A percentile compares a stretch with the other conserved stretches of the same genome.
These are phyloP conservation scores for Megastigmus dorsalis DNA, from an alignment of 2,888 invertebrate species.

Conservation along the genomic window DNA sequence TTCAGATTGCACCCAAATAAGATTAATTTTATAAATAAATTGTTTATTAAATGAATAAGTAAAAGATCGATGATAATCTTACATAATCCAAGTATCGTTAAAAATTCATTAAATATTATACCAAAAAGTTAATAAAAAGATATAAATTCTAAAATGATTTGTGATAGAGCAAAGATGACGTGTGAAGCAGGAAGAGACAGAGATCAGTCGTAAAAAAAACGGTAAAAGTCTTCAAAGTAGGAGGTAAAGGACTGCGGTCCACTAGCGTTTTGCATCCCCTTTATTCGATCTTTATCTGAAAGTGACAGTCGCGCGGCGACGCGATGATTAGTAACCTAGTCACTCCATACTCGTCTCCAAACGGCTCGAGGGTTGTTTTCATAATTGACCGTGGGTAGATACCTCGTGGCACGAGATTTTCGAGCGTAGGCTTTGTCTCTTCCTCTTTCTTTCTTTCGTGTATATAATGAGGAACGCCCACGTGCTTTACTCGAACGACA, in stretches of 20 bases:
- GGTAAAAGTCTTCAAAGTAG: background rate
- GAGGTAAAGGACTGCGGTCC: constrained; percentile 1
- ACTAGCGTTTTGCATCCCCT: constrained; percentile 35
- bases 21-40: too few species aligned
- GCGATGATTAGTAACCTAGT: constrained; percentile 59
- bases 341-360: constrained; percentile 49
- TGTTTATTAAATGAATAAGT: too few species aligned
- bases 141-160: too few species aligned
- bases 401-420: background rate
- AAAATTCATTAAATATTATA: background rate
- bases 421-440: background rate
- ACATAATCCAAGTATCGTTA: background rate
- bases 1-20: too few species aligned
- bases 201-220: background rate
- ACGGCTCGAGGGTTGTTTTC: constrained; percentile 58
- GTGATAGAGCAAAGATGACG: background rate
- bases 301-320: constrained; percentile 50
- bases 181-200: constrained; percentile 27
- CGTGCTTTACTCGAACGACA: constrained; percentile 7
- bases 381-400: constrained; percentile 56
- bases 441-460: background rate
- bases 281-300: constrained; percentile 61
- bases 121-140: too few species aligned
- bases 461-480: constrained; percentile 57
- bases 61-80: background rate